Evolutionary conservation across 2,797 vertebrate species (phyloP), one percentile per base, ranked within the genome.

Genomic region (Sebastolobus alascanus): DNA sequence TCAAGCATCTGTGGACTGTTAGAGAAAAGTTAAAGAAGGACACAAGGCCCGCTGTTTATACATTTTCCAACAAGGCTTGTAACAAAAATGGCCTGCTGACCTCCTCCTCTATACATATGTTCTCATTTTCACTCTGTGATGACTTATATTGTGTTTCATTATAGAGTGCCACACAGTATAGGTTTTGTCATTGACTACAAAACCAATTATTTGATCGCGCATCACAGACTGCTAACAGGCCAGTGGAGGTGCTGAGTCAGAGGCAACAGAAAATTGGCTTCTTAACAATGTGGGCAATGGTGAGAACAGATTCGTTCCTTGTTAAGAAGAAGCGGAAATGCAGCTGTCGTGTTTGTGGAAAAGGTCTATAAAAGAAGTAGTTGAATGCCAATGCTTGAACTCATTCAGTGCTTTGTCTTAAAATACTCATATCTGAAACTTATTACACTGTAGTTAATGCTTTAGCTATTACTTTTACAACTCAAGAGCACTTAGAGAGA

Each of bases 231-330:
- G 52, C 12, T 27, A n/a, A 40, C 31, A 29, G 38, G 56, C 43
- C 54, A 4, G 22, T 11, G 0, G 33, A 75, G 40, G 50, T 77
- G 73, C 54, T 79, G 71, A 83, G 71, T 84, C 82, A 70, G 64
- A 81, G 50, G 56, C 37, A 63, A 3, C 64, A 75, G 77, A 56
- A 2, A 64, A 35, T 29, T 74, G 75, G 55, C 67, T 54, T 27
- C 61, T 22, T 37, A 55, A 52, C 64, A 61, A 58, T 79, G 61
- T 66, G 66, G 54, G 74, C 56, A 77, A 10, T n/a, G 54, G 75
- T 79, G 81, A 65, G 81, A 87, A 73, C 66, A 69, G 77, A 86
- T 56, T 65, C 7, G 43, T 52, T 72, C 13, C 35, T 18, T 38
- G 75, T 58, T 58, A 35, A 81, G 56, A 72, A 38, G 43, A 12